Conservation (phyloP, 2,113 vertebrate species). For the Pachycephala philippinensis region DNA sequence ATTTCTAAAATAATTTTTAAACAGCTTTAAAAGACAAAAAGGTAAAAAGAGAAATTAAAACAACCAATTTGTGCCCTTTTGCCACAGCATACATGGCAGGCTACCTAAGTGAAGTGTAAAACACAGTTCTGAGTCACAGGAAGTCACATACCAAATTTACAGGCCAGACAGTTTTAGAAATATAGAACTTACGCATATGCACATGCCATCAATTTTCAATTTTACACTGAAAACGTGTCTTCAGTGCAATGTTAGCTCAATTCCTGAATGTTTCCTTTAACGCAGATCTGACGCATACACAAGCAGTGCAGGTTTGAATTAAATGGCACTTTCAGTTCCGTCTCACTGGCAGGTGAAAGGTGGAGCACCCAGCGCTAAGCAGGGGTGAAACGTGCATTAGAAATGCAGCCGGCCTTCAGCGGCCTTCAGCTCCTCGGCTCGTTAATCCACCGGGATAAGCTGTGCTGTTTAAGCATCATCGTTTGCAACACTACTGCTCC, state of each 20-base stretch:
- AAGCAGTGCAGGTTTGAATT: background rate
- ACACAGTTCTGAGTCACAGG: background rate
- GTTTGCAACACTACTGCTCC: background rate
- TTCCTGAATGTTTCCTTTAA: background rate
- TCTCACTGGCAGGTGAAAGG: background rate
- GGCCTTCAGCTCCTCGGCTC: background rate
- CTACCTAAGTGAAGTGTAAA: background rate
- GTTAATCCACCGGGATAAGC: background rate
- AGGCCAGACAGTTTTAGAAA: background rate
- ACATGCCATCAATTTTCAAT: background rate
- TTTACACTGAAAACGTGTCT: background rate
- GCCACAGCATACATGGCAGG: background rate
- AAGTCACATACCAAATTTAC: background rate
- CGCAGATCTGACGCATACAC: background rate
- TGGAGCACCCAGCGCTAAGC: background rate
- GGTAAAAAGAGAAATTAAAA: background rate
- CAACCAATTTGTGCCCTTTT: background rate
- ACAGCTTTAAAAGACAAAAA: background rate
- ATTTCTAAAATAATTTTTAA: background rate
- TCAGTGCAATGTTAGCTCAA: background rate
- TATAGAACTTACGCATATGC: background rate
- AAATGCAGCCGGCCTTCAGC: background rate
- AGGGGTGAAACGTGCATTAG: fast-evolving
- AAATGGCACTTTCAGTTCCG: background rate
- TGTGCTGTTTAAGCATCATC: background rate